Conservation (phyloP, 2,888 invertebrate species). For the Lithophane semibrunnea region DNA sequence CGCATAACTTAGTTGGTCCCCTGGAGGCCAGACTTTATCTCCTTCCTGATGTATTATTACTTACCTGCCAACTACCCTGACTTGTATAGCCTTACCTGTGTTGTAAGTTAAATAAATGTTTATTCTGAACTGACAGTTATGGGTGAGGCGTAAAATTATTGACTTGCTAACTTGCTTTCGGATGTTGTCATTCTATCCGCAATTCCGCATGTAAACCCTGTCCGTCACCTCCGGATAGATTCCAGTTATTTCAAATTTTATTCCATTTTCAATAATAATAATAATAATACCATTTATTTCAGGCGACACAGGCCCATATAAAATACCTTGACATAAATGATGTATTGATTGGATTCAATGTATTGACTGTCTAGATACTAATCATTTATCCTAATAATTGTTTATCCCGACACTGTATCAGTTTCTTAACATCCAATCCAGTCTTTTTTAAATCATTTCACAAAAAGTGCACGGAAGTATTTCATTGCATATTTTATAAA, state of each 20-base stretch:
- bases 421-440: too few relatives aligned
- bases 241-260: background rate
- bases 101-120: conserved; percentile 33
- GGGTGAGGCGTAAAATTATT: conserved; percentile 22
- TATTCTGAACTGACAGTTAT: conserved; percentile 31
- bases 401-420: background rate
- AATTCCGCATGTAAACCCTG: background rate
- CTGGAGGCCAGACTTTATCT: conserved; percentile 58
- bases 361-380: background rate
- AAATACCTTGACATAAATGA: too few relatives aligned
- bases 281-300: too few relatives aligned
- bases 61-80: conserved; percentile 39
- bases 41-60: conserved; percentile 62
- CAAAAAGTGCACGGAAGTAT: background rate
- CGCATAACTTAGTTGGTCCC: conserved; percentile 59
- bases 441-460: background rate
- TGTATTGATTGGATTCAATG: too few relatives aligned
- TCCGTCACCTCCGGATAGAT: background rate
- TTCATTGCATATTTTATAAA: background rate
- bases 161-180: background rate
- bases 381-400: background rate
- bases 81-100: conserved; percentile 46
- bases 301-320: too few relatives aligned
- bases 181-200: background rate
- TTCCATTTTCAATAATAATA: background rate